A percentile compares a stretch with the other conserved stretches of the same genome.
Conservation (phyloP, 2,888 invertebrate species). For the Amblyjoppa proteus region DNA sequence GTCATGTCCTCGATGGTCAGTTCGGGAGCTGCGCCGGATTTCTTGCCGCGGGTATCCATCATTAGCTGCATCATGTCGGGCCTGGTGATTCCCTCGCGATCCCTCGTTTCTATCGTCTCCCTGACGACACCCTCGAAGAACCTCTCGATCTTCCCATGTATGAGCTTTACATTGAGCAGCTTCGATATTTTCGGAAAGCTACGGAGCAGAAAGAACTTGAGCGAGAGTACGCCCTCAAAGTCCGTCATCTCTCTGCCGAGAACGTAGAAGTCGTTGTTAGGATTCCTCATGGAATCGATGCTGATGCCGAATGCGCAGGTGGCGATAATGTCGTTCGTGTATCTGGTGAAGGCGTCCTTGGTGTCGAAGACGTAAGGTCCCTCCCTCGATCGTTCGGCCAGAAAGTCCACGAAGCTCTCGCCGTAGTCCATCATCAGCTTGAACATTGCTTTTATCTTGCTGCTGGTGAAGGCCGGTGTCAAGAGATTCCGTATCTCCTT, state of each 20-base stretch:
- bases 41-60: slow-evolving; percentile 82
- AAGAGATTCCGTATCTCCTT: slow-evolving; percentile 52
- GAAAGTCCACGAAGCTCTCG: slow-evolving; percentile 47
- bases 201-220: slow-evolving; percentile 38
- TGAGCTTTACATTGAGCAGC: slow-evolving; percentile 39
- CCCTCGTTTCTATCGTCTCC: slow-evolving; percentile 60
- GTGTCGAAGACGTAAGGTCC: slow-evolving; percentile 64
- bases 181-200: slow-evolving; percentile 69
- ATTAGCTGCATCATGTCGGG: slow-evolving; percentile 87
- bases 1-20: slow-evolving; percentile 82
- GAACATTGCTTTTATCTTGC: slow-evolving; percentile 68
- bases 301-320: slow-evolving; percentile 73
- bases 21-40: slow-evolving; percentile 31
- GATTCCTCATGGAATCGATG: slow-evolving; percentile 72
- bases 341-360: slow-evolving; percentile 75
- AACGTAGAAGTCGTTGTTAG: slow-evolving; percentile 70
- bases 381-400: slow-evolving; percentile 54
- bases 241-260: slow-evolving; percentile 60
- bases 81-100: slow-evolving; percentile 72
- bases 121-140: slow-evolving; percentile 56
- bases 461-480: slow-evolving; percentile 66
- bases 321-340: slow-evolving; percentile 75
- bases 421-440: slow-evolving; percentile 65
- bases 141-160: slow-evolving; percentile 22
- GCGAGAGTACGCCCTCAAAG: slow-evolving; percentile 20